Evolutionary conservation across 2,888 invertebrate species (phyloP).

Genomic region (Parelbella ahira): DNA sequence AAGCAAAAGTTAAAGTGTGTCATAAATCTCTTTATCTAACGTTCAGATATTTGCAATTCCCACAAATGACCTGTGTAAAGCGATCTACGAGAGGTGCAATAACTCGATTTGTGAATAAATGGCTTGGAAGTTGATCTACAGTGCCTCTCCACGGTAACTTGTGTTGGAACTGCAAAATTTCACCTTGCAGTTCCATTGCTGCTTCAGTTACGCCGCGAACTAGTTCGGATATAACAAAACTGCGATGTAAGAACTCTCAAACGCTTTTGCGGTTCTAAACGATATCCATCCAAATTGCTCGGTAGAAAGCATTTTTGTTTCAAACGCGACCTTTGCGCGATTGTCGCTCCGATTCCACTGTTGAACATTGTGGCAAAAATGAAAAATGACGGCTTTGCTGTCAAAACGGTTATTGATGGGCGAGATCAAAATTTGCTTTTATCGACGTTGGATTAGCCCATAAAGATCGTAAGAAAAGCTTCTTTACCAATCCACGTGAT

Average conservation of each 20-base stretch:
- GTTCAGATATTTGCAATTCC: conserved; percentile 55
- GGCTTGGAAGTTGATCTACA: conserved; percentile 74
- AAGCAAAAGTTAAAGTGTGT: conserved; percentile 36
- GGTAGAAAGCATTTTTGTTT: conserved; percentile 60
- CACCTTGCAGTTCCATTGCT: conserved; percentile 53
- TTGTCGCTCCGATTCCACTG: conserved; percentile 55
- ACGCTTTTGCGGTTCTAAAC: conserved; percentile 11
- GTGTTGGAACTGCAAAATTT: conserved; percentile 52
- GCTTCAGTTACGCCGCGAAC: conserved; percentile 36
- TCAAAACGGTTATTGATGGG: conserved; percentile 74
- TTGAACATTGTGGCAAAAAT: conserved; percentile 53
- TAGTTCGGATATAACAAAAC: conserved; percentile 16
- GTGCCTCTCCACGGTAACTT: conserved; percentile 41
- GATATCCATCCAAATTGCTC: conserved; percentile 28
- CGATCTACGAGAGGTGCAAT: conserved; percentile 71
- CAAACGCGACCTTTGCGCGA: conserved; percentile 53
- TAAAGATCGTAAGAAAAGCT: conserved; percentile 14
- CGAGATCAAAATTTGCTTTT: conserved; percentile 61
- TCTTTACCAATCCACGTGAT: conserved; percentile 15
- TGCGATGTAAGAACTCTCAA: conserved; percentile 23
- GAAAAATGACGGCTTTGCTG: conserved; percentile 73
- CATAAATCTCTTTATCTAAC: conserved; percentile 41
- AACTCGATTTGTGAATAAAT: conserved; percentile 77
- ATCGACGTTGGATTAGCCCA: conserved; percentile 57
- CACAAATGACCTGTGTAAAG: conserved; percentile 71